Percentiles rank a stretch among this genome's conserved stretches.
These are phyloP conservation scores for Pissodes strobi DNA, from an alignment of 1,140 invertebrate species.

Conservation along the genomic window DNA sequence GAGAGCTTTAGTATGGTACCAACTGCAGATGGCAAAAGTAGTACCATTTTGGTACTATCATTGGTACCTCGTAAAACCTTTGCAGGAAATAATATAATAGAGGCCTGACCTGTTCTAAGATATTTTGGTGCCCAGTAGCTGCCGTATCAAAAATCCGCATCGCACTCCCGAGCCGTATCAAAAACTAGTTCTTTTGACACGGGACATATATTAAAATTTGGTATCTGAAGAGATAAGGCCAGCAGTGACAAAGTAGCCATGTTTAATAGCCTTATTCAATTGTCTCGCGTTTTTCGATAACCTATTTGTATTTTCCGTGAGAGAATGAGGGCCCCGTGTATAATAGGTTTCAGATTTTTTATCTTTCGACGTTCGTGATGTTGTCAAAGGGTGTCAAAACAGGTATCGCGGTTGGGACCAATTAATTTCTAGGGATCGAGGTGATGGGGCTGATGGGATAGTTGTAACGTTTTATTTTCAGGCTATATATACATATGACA, in stretches of 20 bases:
- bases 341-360: constrained; percentile 19
- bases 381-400: constrained; percentile 24
- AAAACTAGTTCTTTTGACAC: constrained; percentile 37
- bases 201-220: constrained; percentile 43
- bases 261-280: constrained; percentile 44
- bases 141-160: constrained; percentile 35
- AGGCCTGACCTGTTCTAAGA: background rate
- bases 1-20: too few relatives aligned
- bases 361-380: background rate
- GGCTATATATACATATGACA: too few relatives aligned
- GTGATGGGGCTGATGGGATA: too few relatives aligned
- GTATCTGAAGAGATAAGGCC: constrained; percentile 31
- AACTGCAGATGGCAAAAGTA: too few relatives aligned
- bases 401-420: constrained; percentile 6
- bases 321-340: constrained; percentile 3
- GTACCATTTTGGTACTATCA: too few relatives aligned
- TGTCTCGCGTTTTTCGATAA: constrained; percentile 35
- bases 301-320: constrained; percentile 22
- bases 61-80: background rate
- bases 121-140: constrained; percentile 26
- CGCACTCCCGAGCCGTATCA: constrained; percentile 25
- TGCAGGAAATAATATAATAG: too few relatives aligned
- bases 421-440: constrained; percentile 5
- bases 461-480: too few relatives aligned
- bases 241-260: constrained; percentile 41